Base-by-base conservation (phyloP, 1,140 invertebrate genomes). In the Stegodyphus mimosarum region DNA sequence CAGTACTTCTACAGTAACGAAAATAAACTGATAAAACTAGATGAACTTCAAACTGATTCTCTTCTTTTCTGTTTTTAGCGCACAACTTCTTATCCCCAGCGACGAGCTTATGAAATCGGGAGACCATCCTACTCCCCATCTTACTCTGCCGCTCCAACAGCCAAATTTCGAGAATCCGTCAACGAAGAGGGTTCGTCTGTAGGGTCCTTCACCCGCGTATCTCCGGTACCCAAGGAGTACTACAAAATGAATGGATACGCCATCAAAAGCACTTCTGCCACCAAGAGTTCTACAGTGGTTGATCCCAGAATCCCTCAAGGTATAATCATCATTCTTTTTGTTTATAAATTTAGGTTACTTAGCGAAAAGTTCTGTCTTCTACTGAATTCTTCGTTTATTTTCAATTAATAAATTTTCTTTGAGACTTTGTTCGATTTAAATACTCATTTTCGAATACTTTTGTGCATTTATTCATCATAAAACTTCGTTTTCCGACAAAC, bases 261-360 rank as follows among this genome's bases (percentile, higher is more conserved):
- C 7, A 13, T 81, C 49, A 83, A 83, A 72, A 75, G 60, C 72
- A 74, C 80, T 73, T 83, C 80, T 15, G 80, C 80, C 49, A 53
- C 80, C 63, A 83, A 74, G 63, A 83, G 80, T 48, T 18, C 55
- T 15, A 7, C 60, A 11, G 18, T 71, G 2, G 53, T 74, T 4
- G 70, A 72, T 17, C 60, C 80, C 13, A 5, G 49, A 7, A 74
- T 83, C 6, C 71, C 80, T 6, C 80, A 83, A 83, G 80, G 80
- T 83, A 55, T 2, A 1, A 33, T 3, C 33, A 33, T 33, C 33
- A 3, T 33, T 33, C 33, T 33, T 1, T 33, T 33, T 33, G 33
- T 33, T 33, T 33, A 33, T 33, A 33, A 33, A 33, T 33, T 33
- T 3, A 33, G 33, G 33, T 33, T 33, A 33, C 3, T 33, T 33